Conservation (phyloP, 1,140 invertebrate species). For the Archivesica marissinica region DNA sequence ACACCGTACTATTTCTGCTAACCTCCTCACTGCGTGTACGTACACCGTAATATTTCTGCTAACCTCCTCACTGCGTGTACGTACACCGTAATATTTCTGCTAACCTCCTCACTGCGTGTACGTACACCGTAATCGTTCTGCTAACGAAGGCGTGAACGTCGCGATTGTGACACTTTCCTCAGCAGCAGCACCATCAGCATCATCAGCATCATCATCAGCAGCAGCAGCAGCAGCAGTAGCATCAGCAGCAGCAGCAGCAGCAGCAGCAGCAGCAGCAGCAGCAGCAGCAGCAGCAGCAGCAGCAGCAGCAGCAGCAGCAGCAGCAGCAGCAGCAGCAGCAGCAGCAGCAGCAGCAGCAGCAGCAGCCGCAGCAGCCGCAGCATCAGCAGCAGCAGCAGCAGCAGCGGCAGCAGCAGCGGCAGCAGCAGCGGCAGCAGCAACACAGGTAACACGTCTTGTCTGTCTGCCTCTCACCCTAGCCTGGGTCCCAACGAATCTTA, state of each 20-base stretch:
- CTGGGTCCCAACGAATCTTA: too few species aligned
- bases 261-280: conserved; percentile 39
- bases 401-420: background rate
- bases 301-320: conserved; percentile 40
- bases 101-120: too few species aligned
- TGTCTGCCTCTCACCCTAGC: too few species aligned
- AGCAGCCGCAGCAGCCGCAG: conserved; percentile 19
- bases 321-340: conserved; percentile 31
- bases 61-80: too few species aligned
- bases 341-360: conserved; percentile 24
- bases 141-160: too few species aligned
- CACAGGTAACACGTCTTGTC: too few species aligned
- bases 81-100: too few species aligned
- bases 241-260: conserved; percentile 34
- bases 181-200: background rate
- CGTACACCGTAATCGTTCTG: too few species aligned
- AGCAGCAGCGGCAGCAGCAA: too few species aligned
- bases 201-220: background rate
- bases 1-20: too few species aligned
- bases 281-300: conserved; percentile 17
- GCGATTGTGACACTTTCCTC: background rate
- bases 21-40: too few species aligned
- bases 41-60: too few species aligned
- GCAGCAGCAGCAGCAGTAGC: conserved; percentile 3
- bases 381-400: conserved; percentile 24